Base-by-base conservation (phyloP, 2,113 vertebrate species). In the Eretmodus cyanostictus region DNA sequence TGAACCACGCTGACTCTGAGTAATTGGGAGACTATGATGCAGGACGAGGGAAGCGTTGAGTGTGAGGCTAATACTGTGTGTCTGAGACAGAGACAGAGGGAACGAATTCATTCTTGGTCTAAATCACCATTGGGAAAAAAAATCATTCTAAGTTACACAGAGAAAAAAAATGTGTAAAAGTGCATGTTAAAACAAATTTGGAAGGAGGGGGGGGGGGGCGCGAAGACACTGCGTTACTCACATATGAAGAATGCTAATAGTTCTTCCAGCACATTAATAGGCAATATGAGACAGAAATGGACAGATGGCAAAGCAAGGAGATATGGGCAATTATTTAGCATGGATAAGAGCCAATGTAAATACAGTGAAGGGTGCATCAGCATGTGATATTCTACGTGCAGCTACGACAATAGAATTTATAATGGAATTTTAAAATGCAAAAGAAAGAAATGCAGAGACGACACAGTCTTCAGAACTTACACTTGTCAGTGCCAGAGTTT, bases 21-120 rank as follows among this genome's bases (percentile, higher is more conserved):
- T 91, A 94, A 95, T 90, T 92, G 91, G 88, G 88, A 88, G 88
- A 93, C 87, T 89, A 80, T 90, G 92, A 95, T 93, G 90, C 92
- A 91, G 93, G 88, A 90, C 82, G 38, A 87, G 88, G 79, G 82
- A 85, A 76, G 87, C 40, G 91, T 90, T 83, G 92, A 90, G 90
- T 45, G 87, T 55, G 68, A 85, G 68, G 61, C 85, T 84, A 80
- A 88, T 66, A 82, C 80, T 54, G 49, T 45, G 82, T 12, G 7
- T 71, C 79, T 29, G 59, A 53, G 54, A 83, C 71, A 63, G 68
- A 88, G 82, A n/a, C 66, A 42, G 36, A n/a, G 40, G 78, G 61
- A 31, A 47, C 8, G 3, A 54, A 86, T 85, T 88, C n/a, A 54
- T 82, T 63, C 42, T 81, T 49, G n/a, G 81, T 80, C 54, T 85